Conservation (phyloP, 2,797 vertebrate genomes). For the Ficedula albicollis region DNA sequence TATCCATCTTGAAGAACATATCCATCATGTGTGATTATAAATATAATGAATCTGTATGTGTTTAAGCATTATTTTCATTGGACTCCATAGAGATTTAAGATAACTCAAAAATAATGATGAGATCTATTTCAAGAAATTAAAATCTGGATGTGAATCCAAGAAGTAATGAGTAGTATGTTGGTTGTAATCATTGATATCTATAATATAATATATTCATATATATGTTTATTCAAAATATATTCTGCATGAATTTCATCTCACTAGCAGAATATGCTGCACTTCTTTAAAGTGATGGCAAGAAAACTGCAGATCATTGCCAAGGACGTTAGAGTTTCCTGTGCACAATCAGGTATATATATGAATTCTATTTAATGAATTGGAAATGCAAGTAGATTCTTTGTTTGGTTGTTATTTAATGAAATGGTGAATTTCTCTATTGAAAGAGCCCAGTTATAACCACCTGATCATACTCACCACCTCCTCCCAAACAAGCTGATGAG, state of each 20-base stretch:
- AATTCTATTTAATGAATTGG: not conserved
- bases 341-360: not conserved
- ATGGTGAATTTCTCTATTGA: not conserved
- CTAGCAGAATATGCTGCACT: not conserved
- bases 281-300: not conserved
- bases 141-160: not conserved
- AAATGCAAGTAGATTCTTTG: not conserved
- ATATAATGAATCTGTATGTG: not conserved
- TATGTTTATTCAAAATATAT: not conserved
- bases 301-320: not conserved
- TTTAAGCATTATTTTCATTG: not conserved
- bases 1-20: not conserved
- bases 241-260: not conserved
- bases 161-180: not conserved
- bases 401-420: not conserved
- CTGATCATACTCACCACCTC: not conserved
- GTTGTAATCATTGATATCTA: not conserved
- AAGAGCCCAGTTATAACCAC: not conserved
- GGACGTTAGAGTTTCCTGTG: not conserved
- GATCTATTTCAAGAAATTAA: not conserved
- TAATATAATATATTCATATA: not conserved
- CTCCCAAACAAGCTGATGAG: not conserved
- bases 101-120: not conserved
- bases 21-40: not conserved
- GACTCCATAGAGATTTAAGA: not conserved